A percentile compares a stretch with the other conserved stretches of the same genome.
Evolutionary conservation across 2,113 vertebrate genomes (phyloP).

Genomic region (Upupa epops): DNA sequence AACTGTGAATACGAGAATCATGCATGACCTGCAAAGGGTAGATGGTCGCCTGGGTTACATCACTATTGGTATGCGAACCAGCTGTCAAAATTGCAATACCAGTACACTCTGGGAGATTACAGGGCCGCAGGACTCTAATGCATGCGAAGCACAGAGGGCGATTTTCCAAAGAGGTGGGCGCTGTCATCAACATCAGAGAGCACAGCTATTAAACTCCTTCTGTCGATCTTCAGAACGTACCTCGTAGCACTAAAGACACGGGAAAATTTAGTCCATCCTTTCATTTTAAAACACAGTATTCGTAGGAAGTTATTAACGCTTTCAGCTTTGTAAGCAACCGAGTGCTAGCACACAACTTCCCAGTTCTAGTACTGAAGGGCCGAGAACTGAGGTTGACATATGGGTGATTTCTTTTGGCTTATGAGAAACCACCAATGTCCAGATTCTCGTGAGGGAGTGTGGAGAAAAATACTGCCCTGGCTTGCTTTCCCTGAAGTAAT

Average conservation of each 20-base stretch:
- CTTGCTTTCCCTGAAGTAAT: no score
- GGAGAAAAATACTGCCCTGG: no score
- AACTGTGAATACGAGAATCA: slow-evolving; percentile 50
- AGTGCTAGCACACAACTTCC: neutral
- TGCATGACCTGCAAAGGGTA: slow-evolving; percentile 53
- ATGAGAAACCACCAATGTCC: no score
- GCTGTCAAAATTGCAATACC: slow-evolving; percentile 66
- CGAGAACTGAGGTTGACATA: no score
- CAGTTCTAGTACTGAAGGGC: no score
- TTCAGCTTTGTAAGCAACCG: neutral
- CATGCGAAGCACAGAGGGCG: slow-evolving; percentile 11
- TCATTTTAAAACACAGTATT: neutral
- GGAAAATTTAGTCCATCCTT: neutral
- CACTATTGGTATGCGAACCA: slow-evolving; percentile 51
- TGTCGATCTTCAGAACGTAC: neutral
- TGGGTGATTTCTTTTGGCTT: no score
- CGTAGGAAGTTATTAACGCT: neutral
- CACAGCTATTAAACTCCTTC: neutral
- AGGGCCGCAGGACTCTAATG: neutral
- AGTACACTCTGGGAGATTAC: slow-evolving; percentile 14
- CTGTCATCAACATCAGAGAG: neutral
- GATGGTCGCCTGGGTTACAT: slow-evolving; percentile 63
- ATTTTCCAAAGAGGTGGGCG: slow-evolving; percentile 38
- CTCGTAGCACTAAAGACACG: neutral
- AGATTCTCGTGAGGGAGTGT: no score